A percentile compares a stretch with the other conserved stretches of the same genome.
phyloP scores from a whole-genome alignment of 2,888 invertebrate genomes.

The Adineta ricciae region DNA sequence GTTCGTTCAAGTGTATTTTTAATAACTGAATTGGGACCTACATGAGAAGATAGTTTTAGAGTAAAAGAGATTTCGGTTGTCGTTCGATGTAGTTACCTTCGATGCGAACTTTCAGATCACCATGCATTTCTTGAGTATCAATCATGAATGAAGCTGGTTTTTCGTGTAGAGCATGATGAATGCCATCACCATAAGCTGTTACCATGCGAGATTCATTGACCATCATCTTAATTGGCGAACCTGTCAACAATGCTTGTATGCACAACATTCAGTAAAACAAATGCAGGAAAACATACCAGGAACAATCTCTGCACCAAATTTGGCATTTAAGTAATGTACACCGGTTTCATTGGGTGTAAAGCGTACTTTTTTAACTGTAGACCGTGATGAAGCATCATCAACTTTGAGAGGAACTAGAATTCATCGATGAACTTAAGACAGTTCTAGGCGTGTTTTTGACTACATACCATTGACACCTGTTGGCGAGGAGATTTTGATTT shows the following conservation, averaged over 20 bases:
- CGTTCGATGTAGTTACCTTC: not conserved
- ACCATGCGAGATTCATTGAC: constrained; percentile 57
- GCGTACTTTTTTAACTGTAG: not conserved
- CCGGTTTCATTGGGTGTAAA: constrained; percentile 27
- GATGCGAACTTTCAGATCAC: constrained; percentile 45
- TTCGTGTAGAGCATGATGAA: constrained; percentile 49
- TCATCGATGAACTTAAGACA: not conserved
- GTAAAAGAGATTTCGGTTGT: no score
- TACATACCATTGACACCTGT: not conserved
- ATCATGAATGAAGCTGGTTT: constrained; percentile 55
- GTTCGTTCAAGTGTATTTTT: constrained; percentile 56
- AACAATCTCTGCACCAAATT: constrained; percentile 3
- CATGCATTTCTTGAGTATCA: constrained; percentile 52
- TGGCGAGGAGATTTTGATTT: constrained; percentile 75
- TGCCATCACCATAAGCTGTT: constrained; percentile 58
- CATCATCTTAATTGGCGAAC: constrained; percentile 41
- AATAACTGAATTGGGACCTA: constrained; percentile 57
- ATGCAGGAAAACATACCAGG: no score
- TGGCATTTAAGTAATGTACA: not conserved
- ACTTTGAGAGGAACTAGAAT: constrained; percentile 23
- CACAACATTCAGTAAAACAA: no score
- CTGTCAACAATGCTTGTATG: not conserved
- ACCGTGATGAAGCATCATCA: not conserved
- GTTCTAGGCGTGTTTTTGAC: not conserved
- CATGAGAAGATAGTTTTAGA: no score